Conservation (phyloP, 2,797 vertebrate genomes). For the Myotis planiceps region DNA sequence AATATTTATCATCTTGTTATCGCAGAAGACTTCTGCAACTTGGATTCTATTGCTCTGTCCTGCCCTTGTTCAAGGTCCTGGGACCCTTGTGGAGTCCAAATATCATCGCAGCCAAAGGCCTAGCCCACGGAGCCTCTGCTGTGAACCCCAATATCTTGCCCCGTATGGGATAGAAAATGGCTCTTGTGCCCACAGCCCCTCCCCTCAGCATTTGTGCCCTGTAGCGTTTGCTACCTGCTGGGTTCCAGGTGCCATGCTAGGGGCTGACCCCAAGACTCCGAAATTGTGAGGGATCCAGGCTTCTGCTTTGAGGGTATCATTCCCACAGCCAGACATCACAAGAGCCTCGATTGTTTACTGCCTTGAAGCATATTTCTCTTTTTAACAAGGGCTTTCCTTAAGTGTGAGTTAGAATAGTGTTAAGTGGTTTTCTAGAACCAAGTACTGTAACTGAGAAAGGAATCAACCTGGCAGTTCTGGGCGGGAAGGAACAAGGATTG, state of each 20-base stretch:
- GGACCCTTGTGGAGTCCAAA: neutral
- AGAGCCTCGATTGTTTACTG: neutral
- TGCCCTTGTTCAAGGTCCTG: neutral
- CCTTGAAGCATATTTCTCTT: slow-evolving; percentile 9
- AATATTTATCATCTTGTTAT: neutral
- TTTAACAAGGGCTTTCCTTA: neutral
- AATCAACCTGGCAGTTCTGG: slow-evolving; percentile 16
- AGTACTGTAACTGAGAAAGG: neutral
- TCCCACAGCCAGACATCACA: neutral
- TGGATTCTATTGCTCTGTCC: neutral
- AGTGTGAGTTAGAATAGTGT: neutral
- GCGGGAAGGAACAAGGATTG: neutral
- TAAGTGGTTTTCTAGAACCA: slow-evolving; percentile 10
- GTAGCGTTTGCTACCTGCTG: neutral
- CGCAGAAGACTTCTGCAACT: neutral
- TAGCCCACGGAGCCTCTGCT: neutral
- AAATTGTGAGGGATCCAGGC: neutral
- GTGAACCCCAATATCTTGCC: neutral
- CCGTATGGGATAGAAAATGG: neutral
- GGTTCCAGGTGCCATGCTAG: neutral
- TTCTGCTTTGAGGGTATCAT: neutral
- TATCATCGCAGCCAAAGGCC: neutral
- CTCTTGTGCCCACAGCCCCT: neutral
- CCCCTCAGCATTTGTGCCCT: neutral
- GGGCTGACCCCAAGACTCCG: neutral